These are phyloP conservation scores for Buathra laborator DNA, from an alignment of 2,888 invertebrate species.

Conservation along the genomic window DNA sequence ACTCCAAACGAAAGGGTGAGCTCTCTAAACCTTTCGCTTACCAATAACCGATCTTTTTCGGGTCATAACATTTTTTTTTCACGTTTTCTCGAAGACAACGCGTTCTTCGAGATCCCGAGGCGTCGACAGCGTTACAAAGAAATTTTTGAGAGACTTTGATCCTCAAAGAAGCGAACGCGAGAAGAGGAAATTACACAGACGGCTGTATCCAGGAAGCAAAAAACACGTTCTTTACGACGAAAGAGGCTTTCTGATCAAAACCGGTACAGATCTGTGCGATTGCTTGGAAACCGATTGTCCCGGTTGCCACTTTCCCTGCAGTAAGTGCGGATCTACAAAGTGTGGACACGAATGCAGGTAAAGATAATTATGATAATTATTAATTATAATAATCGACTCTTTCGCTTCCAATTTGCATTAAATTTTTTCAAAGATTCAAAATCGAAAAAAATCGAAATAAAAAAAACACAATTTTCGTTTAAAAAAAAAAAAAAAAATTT, in stretches of 20 bases:
- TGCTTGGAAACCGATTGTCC: slow-evolving; percentile 92
- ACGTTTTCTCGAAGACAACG: slow-evolving; percentile 69
- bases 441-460: background rate
- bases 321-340: slow-evolving; percentile 90
- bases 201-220: slow-evolving; percentile 87
- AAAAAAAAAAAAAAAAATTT: too few relatives aligned
- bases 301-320: slow-evolving; percentile 94
- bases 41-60: background rate
- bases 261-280: slow-evolving; percentile 92
- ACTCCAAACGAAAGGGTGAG: slow-evolving; percentile 55
- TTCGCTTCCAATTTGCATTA: background rate
- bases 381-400: background rate
- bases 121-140: slow-evolving; percentile 78
- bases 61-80: slow-evolving; percentile 4
- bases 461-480: background rate
- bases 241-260: slow-evolving; percentile 88
- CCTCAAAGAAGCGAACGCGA: slow-evolving; percentile 93
- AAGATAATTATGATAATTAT: slow-evolving; percentile 13
- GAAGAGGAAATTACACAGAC: slow-evolving; percentile 91
- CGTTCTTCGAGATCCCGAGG: slow-evolving; percentile 75
- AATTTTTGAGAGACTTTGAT: slow-evolving; percentile 87
- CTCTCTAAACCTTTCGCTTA: background rate
- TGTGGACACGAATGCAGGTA: slow-evolving; percentile 94
- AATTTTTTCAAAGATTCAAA: background rate
- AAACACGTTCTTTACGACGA: slow-evolving; percentile 90